Percentiles rank a stretch among this genome's conserved stretches.
Evolutionary conservation across 2,113 vertebrate genomes (phyloP).

Genomic region (Mirounga angustirostris): DNA sequence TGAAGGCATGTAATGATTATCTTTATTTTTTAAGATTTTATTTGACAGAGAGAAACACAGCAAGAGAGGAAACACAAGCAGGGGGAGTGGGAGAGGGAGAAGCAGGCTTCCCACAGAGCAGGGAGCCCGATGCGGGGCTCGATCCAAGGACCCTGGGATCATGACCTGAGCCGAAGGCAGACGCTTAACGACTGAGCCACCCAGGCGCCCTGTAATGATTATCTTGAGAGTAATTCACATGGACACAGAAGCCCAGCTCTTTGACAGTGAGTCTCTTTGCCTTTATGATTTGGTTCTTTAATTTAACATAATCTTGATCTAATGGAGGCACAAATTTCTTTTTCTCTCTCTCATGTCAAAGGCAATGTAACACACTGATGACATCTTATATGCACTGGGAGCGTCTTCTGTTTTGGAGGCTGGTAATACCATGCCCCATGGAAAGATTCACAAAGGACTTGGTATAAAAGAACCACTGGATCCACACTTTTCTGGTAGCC

Average conservation of each 20-base stretch:
- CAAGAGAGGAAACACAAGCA: too few relatives aligned
- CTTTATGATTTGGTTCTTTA: constrained; percentile 92
- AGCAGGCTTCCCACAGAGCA: too few relatives aligned
- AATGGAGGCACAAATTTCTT: constrained; percentile 83
- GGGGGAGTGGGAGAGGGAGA: too few relatives aligned
- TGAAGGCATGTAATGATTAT: constrained; percentile 93
- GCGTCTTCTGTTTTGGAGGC: constrained; percentile 89
- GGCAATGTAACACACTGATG: constrained; percentile 87
- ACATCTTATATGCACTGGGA: constrained; percentile 86
- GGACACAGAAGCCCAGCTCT: constrained; percentile 92
- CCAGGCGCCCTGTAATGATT: constrained; percentile 86
- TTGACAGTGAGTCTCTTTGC: constrained; percentile 90
- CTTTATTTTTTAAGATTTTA: constrained; percentile 74
- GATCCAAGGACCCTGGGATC: too few relatives aligned
- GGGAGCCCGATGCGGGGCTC: too few relatives aligned
- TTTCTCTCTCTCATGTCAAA: constrained; percentile 84
- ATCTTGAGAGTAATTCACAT: constrained; percentile 92
- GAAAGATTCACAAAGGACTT: constrained; percentile 89
- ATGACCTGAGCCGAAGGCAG: too few relatives aligned
- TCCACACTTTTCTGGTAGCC: constrained; percentile 88
- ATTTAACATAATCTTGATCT: constrained; percentile 88
- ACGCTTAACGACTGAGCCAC: too few relatives aligned
- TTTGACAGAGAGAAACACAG: too few relatives aligned
- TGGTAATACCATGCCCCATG: constrained; percentile 84
- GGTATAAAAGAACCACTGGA: constrained; percentile 86